Evolutionary conservation across 2,113 vertebrate species (phyloP), one percentile per base, ranked within the genome.

Genomic region (Anthoscopus minutus): DNA sequence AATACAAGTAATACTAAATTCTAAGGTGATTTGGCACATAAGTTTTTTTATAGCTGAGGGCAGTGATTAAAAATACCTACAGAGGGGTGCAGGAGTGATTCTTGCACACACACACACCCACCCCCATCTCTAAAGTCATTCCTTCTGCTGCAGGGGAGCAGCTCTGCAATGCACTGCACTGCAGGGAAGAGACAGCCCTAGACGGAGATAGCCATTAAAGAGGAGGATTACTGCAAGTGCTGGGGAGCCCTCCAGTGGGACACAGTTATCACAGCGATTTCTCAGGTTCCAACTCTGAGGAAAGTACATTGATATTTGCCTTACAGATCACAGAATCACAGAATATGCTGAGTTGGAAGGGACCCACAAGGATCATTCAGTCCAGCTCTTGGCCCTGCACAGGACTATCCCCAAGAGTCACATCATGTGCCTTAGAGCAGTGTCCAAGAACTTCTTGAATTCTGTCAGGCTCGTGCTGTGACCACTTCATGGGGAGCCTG

Each of bases 231-330:
- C 64, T 80, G 74, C 72, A 67, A 74, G 79, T 83, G 72, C 64
- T 95, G 67, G 95, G 64, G 95, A 95, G 96, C 96, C 94, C 93
- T 95, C 95, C 93, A 95, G 96, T 94, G 93, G 95, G 71, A 70
- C 56, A 78, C 28, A 62, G 85, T 31, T 67, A 50, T 73, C 60
- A 94, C 7, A 82, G 87, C 94, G 3, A 48, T 70, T 89, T 77
- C 61, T 67, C 60, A 6, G 31, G 48, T 40, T 91, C 47, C 71
- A 45, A 0, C 3, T 58, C 30, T 7, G 10, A 58, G 42, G 2
- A 0, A 71, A 44, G 13, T 16, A 20, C 35, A 21, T 6, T 13
- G 50, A 10, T 11, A 35, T 33, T 50, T 42, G 19, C 58, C 23
- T 19, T 13, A 37, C 33, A 54, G 62, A 80, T 23, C 45, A 50